Conservation (phyloP, 2,888 invertebrate genomes). For the Phorcus lineatus region DNA sequence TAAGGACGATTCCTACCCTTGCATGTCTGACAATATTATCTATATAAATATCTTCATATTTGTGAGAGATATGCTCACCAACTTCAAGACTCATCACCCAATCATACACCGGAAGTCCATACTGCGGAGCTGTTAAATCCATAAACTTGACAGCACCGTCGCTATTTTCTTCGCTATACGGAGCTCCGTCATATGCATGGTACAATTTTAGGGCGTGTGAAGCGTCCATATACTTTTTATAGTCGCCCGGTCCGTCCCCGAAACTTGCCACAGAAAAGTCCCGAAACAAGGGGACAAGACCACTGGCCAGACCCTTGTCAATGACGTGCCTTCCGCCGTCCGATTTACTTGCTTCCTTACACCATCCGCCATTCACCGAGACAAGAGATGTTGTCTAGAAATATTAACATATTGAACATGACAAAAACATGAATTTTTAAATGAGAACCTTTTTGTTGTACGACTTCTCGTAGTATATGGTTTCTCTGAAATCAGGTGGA, state of each 20-base stretch:
- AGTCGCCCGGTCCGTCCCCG: constrained; percentile 34
- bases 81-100: constrained; percentile 28
- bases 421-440: too few species aligned
- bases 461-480: too few species aligned
- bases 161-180: constrained; percentile 44
- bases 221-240: constrained; percentile 16
- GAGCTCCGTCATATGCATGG: constrained; percentile 48
- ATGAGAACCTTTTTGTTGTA: too few species aligned
- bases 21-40: constrained; percentile 49
- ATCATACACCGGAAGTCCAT: constrained; percentile 25
- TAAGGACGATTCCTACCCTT: constrained; percentile 17
- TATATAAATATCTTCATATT: constrained; percentile 42
- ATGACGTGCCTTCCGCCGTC: not conserved
- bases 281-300: constrained; percentile 20
- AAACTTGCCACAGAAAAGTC: constrained; percentile 44
- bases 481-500: too few species aligned
- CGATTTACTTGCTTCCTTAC: not conserved
- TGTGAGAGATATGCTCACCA: constrained; percentile 46
- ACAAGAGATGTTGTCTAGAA: not conserved
- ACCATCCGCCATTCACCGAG: not conserved
- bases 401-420: too few species aligned
- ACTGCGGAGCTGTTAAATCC: constrained; percentile 26
- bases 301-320: not conserved
- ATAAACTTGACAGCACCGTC: constrained; percentile 41
- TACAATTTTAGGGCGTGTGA: constrained; percentile 34